These are phyloP conservation scores for Punctoribates punctum DNA, from an alignment of 2,888 invertebrate species.

Conservation along the genomic window DNA sequence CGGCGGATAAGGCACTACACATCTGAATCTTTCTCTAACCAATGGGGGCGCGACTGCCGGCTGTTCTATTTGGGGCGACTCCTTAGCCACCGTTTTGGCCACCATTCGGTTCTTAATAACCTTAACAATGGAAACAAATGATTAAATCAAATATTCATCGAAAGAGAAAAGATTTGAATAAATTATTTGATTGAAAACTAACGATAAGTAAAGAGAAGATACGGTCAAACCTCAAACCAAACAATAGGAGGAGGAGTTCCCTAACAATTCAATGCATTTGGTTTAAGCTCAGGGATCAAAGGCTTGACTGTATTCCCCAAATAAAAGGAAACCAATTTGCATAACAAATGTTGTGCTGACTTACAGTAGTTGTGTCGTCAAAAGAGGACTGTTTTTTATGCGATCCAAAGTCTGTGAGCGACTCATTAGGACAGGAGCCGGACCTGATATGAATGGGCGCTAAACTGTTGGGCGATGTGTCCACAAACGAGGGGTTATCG, in stretches of 20 bases:
- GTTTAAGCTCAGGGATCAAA: no score
- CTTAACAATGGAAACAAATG: neutral
- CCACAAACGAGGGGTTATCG: conserved; percentile 48
- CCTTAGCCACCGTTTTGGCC: neutral
- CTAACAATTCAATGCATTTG: no score
- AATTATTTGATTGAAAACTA: neutral
- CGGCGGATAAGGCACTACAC: conserved; percentile 89
- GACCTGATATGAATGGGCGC: conserved; percentile 61
- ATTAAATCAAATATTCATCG: neutral
- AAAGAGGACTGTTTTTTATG: conserved; percentile 32
- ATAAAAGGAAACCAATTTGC: neutral
- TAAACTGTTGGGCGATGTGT: conserved; percentile 43
- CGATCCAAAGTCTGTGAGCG: conserved; percentile 57
- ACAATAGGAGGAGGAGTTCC: no score
- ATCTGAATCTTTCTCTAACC: conserved; percentile 66
- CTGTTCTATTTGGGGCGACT: neutral
- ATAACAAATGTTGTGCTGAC: neutral
- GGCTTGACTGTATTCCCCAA: neutral
- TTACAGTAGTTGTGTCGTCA: conserved; percentile 33
- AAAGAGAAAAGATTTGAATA: neutral
- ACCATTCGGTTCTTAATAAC: conserved; percentile 26
- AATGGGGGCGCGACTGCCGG: neutral
- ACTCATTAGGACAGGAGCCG: conserved; percentile 85
- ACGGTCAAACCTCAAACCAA: no score
- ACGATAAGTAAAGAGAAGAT: no score